These are phyloP conservation scores for Tetraodon nigroviridis DNA, from an alignment of 2,113 vertebrate genomes.

Conservation along the genomic window DNA sequence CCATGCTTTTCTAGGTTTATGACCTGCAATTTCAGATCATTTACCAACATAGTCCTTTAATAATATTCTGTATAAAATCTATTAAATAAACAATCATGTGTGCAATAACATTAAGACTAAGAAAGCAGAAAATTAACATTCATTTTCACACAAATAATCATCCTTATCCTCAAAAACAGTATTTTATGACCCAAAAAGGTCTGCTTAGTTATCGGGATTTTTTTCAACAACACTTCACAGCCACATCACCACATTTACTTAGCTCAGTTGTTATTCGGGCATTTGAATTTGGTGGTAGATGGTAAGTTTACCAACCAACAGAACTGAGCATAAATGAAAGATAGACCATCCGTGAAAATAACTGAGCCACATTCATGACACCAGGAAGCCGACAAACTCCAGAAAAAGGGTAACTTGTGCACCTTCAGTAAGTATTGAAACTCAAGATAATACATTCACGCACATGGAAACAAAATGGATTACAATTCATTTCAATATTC, in stretches of 20 bases:
- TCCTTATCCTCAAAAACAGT: background rate
- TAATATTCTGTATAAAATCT: background rate
- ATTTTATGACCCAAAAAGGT: background rate
- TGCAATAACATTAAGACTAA: background rate
- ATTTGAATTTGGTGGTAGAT: background rate
- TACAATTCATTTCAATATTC: slow-evolving; percentile 56
- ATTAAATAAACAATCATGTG: background rate
- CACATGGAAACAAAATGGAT: slow-evolving; percentile 2
- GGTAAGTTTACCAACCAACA: background rate
- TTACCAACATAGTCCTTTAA: background rate
- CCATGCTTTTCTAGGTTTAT: too few species aligned
- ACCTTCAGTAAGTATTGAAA: background rate
- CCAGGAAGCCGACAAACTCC: background rate
- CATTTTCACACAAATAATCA: background rate
- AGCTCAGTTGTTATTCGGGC: background rate
- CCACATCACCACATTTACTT: slow-evolving; percentile 1
- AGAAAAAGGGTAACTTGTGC: background rate
- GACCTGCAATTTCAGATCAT: background rate
- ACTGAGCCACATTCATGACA: background rate
- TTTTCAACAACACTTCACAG: background rate
- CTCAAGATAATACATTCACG: slow-evolving; percentile 1
- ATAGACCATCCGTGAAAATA: background rate
- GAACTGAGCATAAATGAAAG: background rate
- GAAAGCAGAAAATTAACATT: background rate
- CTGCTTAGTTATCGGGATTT: background rate